These are phyloP conservation scores for Coendou prehensilis DNA, from an alignment of 2,797 vertebrate genomes.

Conservation along the genomic window DNA sequence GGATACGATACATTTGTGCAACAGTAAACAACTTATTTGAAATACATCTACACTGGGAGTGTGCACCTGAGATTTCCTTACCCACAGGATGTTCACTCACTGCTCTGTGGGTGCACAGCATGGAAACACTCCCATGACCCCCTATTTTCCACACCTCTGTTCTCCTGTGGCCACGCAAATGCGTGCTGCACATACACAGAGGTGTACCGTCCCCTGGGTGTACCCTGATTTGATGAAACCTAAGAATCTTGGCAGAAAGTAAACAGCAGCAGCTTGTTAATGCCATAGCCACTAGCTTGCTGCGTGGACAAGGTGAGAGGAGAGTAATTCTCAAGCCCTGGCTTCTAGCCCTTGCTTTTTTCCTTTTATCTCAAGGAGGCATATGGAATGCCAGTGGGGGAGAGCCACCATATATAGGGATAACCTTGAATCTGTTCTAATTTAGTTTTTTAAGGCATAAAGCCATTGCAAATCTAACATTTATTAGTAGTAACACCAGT, in stretches of 20 bases:
- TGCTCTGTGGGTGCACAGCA: background rate
- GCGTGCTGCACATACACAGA: background rate
- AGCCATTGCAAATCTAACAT: conserved; percentile 54
- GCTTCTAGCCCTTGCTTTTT: conserved; percentile 61
- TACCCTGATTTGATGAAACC: background rate
- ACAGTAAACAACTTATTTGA: background rate
- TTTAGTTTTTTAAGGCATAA: conserved; percentile 32
- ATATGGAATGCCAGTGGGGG: conserved; percentile 79
- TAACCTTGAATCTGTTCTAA: conserved; percentile 78
- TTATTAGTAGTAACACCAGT: conserved; percentile 69
- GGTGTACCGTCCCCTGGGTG: background rate
- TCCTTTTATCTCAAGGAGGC: conserved; percentile 67
- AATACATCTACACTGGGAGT: background rate
- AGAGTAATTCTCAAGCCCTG: conserved; percentile 47
- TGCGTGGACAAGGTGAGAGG: conserved; percentile 52
- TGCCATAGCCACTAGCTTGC: background rate
- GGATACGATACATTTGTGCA: background rate
- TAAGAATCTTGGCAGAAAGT: background rate
- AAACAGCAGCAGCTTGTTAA: background rate
- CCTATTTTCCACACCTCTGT: background rate
- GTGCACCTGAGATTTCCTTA: background rate
- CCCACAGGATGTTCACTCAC: background rate
- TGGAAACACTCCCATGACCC: background rate
- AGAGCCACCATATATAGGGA: conserved; percentile 56
- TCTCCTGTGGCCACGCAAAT: background rate